phyloP scores from a whole-genome alignment of 2,888 invertebrate genomes.

The Luperina nickerlii region DNA sequence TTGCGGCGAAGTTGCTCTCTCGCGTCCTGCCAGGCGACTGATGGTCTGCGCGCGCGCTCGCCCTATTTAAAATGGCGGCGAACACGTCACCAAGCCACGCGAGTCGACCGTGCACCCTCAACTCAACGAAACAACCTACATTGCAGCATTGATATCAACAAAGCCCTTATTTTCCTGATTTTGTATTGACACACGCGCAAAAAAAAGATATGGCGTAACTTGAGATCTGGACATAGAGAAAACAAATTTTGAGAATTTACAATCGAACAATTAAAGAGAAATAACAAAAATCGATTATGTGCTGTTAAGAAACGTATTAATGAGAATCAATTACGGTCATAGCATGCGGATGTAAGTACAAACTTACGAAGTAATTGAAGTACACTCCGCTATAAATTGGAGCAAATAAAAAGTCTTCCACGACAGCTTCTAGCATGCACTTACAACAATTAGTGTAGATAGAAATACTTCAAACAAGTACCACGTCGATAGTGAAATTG shows the following conservation, averaged over 20 bases:
- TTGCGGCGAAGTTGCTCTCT: slow-evolving; percentile 73
- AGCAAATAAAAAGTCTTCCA: slow-evolving; percentile 71
- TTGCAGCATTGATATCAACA: slow-evolving; percentile 71
- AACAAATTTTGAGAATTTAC: neutral
- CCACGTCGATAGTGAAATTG: slow-evolving; percentile 47
- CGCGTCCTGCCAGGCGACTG: slow-evolving; percentile 90
- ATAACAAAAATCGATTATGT: slow-evolving; percentile 48
- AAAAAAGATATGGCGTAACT: slow-evolving; percentile 6
- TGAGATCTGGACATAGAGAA: neutral
- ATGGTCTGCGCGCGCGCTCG: slow-evolving; percentile 90
- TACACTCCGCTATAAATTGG: slow-evolving; percentile 63
- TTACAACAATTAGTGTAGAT: slow-evolving; percentile 66
- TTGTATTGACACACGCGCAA: slow-evolving; percentile 22
- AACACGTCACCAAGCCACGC: slow-evolving; percentile 88
- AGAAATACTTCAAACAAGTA: slow-evolving; percentile 57
- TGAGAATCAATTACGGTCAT: slow-evolving; percentile 55
- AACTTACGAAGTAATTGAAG: slow-evolving; percentile 59
- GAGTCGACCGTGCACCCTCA: slow-evolving; percentile 85
- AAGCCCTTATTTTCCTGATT: slow-evolving; percentile 78
- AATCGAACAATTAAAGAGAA: slow-evolving; percentile 39
- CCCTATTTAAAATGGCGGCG: slow-evolving; percentile 88
- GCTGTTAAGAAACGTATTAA: slow-evolving; percentile 56
- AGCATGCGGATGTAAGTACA: slow-evolving; percentile 68
- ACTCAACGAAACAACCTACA: slow-evolving; percentile 81
- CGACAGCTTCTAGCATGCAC: slow-evolving; percentile 53